These are phyloP conservation scores for Boulengeromyrus knoepffleri DNA, from an alignment of 2,113 vertebrate species.

Conservation along the genomic window DNA sequence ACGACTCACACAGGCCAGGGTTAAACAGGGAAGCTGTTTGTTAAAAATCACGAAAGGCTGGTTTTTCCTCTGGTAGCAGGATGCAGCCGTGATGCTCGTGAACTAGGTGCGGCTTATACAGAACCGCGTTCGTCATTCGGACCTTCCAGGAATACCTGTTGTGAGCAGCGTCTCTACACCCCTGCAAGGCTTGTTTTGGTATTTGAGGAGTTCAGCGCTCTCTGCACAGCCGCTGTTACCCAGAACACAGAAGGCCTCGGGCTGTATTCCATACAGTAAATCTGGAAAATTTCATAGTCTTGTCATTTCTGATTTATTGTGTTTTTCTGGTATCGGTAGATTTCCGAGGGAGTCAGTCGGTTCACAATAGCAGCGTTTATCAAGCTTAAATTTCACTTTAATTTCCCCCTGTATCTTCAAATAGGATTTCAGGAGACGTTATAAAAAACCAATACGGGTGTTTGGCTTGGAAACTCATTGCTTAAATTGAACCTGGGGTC, in stretches of 20 bases:
- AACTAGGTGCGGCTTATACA: neutral
- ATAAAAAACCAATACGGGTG: neutral
- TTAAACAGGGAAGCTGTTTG: neutral
- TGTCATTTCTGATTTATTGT: neutral
- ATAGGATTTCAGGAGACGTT: neutral
- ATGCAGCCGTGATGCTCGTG: neutral
- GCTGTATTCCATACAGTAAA: neutral
- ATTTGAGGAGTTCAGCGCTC: neutral
- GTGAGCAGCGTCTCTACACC: neutral
- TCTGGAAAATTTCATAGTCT: neutral
- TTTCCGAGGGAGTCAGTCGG: neutral
- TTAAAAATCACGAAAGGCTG: neutral
- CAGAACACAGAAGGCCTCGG: neutral
- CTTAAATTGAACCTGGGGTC: constrained; percentile 25
- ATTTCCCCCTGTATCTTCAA: neutral
- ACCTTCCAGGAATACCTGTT: neutral
- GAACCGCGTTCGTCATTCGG: neutral
- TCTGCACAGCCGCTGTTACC: neutral
- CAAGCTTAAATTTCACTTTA: neutral
- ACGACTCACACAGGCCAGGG: neutral
- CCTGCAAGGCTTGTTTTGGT: neutral
- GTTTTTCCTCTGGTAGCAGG: neutral
- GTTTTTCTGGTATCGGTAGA: neutral
- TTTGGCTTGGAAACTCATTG: constrained; percentile 6
- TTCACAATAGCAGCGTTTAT: neutral